Conservation (phyloP, 2,113 vertebrate genomes). For the Rattus rattus region DNA sequence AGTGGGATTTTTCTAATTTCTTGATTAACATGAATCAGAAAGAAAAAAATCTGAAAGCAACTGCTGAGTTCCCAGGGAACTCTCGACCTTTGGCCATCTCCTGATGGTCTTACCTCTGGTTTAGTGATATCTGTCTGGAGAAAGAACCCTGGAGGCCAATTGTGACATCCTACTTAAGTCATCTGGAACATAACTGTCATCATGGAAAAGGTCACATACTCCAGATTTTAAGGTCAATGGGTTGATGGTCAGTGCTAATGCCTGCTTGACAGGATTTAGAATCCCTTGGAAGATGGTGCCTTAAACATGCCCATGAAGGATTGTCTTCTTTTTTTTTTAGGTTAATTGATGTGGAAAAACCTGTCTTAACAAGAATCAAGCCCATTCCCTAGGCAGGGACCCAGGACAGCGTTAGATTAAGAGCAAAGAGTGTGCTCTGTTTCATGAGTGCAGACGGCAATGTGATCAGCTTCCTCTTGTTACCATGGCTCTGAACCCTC, state of each 20-base stretch:
- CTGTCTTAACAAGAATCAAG: background rate
- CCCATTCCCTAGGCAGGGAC: background rate
- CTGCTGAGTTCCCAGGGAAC: background rate
- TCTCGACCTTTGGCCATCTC: background rate
- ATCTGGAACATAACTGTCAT: background rate
- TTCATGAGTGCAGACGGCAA: no score
- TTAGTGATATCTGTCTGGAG: background rate
- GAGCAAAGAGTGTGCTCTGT: background rate
- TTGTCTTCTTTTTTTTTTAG: background rate
- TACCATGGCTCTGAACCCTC: background rate
- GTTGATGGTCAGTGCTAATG: background rate
- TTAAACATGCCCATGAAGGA: background rate
- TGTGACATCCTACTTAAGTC: background rate
- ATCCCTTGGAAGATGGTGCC: background rate
- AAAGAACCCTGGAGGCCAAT: background rate
- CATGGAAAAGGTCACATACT: background rate
- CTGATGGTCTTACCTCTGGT: background rate
- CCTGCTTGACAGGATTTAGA: background rate
- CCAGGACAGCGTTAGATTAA: background rate
- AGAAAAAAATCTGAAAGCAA: background rate
- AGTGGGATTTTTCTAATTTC: background rate
- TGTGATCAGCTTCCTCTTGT: background rate
- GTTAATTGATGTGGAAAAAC: background rate
- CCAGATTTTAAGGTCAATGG: background rate
- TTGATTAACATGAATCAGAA: background rate